Percentiles rank a stretch among this genome's conserved stretches.
phyloP scores from a whole-genome alignment of 2,888 invertebrate species.

The Gerris lacustris region DNA sequence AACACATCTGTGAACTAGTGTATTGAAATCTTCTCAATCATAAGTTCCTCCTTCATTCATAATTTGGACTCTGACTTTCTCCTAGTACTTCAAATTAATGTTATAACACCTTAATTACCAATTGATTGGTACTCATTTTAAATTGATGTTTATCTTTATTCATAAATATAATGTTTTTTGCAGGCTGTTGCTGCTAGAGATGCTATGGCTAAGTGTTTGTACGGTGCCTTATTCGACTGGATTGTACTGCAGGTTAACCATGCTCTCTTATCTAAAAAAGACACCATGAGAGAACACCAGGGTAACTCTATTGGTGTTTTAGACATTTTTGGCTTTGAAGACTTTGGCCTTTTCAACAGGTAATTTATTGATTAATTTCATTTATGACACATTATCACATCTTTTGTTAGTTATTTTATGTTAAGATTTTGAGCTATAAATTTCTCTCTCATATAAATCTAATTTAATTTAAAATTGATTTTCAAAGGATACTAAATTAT shows the following conservation, averaged over 20 bases:
- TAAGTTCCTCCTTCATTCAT: no score
- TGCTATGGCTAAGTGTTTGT: conserved; percentile 93
- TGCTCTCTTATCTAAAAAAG: conserved; percentile 81
- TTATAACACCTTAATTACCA: no score
- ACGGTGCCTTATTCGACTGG: conserved; percentile 94
- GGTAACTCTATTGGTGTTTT: conserved; percentile 90
- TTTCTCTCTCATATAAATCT: neutral
- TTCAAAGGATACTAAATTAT: no score
- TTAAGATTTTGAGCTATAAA: neutral
- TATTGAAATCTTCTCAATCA: no score
- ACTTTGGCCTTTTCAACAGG: conserved; percentile 70
- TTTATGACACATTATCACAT: no score
- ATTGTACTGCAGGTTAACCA: conserved; percentile 93
- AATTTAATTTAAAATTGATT: no score
- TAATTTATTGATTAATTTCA: conserved; percentile 25
- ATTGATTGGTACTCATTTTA: no score
- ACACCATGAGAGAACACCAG: conserved; percentile 70
- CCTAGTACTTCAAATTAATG: no score
- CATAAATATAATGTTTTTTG: conserved; percentile 9
- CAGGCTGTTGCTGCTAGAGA: conserved; percentile 78
- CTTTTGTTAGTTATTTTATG: no score
- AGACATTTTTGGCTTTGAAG: conserved; percentile 95
- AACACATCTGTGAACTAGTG: no score
- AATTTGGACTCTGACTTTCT: no score
- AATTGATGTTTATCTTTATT: no score